Percentiles rank a stretch among this genome's conserved stretches.
These are phyloP conservation scores for Drosophila elegans DNA, from an alignment of 1,140 invertebrate genomes.

Conservation along the genomic window DNA sequence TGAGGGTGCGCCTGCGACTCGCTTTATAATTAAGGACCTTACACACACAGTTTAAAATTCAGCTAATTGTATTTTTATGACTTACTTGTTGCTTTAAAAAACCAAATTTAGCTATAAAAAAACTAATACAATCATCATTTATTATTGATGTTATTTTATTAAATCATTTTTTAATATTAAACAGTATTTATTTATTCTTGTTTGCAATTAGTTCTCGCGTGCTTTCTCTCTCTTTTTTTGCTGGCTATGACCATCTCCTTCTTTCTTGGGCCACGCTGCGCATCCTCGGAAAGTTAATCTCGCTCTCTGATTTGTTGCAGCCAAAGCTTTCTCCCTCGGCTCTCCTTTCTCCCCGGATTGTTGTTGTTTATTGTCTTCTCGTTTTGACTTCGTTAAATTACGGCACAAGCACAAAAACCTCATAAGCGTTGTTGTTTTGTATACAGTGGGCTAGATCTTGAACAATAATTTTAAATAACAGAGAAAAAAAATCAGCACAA, in stretches of 20 bases:
- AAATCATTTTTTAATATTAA: neutral
- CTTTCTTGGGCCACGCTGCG: conserved; percentile 48
- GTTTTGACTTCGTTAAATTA: conserved; percentile 83
- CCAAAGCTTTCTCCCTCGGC: conserved; percentile 16
- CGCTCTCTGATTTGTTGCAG: conserved; percentile 43
- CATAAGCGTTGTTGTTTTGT: conserved; percentile 61
- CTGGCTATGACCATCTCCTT: conserved; percentile 28
- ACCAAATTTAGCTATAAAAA: neutral
- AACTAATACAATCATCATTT: neutral
- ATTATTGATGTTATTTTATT: neutral
- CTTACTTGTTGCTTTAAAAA: neutral
- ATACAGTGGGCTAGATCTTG: neutral
- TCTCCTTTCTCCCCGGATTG: conserved; percentile 21
- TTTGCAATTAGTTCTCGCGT: conserved; percentile 12
- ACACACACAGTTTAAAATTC: neutral
- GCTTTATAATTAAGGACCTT: conserved; percentile 24
- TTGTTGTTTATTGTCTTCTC: conserved; percentile 79
- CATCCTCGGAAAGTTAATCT: conserved; percentile 54
- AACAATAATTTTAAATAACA: no score
- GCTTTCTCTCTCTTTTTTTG: neutral
- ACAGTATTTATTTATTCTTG: neutral
- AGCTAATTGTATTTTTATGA: conserved; percentile 28
- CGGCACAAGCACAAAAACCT: conserved; percentile 82
- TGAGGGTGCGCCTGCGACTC: conserved; percentile 25
- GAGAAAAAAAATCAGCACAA: neutral